These are phyloP conservation scores for Meta bourneti DNA, from an alignment of 2,888 invertebrate species.

Conservation along the genomic window DNA sequence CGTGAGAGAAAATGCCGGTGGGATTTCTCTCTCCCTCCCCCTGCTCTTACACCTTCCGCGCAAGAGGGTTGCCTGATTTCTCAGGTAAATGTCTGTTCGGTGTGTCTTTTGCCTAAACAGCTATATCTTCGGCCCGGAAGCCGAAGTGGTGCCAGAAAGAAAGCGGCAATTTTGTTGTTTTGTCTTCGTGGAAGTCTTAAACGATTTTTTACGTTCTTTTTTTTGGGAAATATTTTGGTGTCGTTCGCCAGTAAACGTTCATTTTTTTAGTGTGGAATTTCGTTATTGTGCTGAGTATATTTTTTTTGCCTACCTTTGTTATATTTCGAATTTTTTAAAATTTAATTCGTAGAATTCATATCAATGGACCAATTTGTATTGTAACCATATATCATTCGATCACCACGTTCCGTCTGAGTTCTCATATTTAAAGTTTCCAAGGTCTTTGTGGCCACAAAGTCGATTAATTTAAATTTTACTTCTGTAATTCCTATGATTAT, in stretches of 20 bases:
- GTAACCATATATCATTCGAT: too few relatives aligned
- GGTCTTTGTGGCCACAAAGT: neutral
- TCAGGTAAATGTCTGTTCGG: neutral
- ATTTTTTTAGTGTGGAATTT: neutral
- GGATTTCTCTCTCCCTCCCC: conserved; percentile 27
- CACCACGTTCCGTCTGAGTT: neutral
- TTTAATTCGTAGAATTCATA: too few relatives aligned
- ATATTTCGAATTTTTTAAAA: too few relatives aligned
- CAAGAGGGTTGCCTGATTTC: conserved; percentile 27
- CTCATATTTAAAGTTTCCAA: neutral
- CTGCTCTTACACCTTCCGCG: conserved; percentile 55
- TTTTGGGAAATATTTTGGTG: too few relatives aligned
- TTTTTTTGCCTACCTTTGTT: neutral
- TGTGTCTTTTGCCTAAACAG: too few relatives aligned
- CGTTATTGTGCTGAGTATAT: neutral
- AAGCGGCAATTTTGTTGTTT: conserved; percentile 27
- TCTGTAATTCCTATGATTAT: too few relatives aligned
- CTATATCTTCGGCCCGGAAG: neutral
- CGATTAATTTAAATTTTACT: too few relatives aligned
- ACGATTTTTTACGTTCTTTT: neutral
- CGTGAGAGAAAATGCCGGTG: conserved; percentile 61
- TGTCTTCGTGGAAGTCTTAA: conserved; percentile 2
- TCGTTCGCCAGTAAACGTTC: neutral
- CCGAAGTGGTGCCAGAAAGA: conserved; percentile 1
- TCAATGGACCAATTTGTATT: too few relatives aligned